Evolutionary conservation across 2,797 vertebrate genomes (phyloP).

Genomic region (Phalanger gymnotis): DNA sequence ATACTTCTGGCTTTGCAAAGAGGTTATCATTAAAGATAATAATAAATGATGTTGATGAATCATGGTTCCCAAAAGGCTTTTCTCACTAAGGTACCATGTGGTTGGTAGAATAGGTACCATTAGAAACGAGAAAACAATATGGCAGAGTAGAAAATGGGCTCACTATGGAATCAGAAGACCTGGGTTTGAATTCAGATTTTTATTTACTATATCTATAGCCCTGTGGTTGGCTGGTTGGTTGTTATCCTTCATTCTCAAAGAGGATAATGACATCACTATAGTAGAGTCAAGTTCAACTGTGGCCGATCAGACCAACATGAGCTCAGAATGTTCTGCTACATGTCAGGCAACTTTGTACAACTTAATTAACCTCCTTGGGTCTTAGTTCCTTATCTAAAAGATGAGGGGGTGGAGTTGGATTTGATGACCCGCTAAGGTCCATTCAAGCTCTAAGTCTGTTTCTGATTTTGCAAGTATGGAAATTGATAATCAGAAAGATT

Average conservation of each 20-base stretch:
- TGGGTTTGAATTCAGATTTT: neutral
- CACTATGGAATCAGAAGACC: neutral
- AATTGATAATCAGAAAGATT: neutral
- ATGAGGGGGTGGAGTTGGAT: neutral
- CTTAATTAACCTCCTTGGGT: neutral
- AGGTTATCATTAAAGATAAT: neutral
- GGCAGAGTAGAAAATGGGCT: neutral
- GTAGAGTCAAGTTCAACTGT: neutral
- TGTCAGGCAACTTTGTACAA: neutral
- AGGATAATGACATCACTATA: neutral
- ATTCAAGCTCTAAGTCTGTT: neutral
- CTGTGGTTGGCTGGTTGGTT: neutral
- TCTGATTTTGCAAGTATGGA: neutral
- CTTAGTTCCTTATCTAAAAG: neutral
- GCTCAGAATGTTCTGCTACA: neutral
- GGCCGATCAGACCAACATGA: neutral
- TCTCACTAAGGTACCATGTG: neutral
- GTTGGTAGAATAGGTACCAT: neutral
- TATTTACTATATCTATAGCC: neutral
- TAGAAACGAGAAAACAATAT: neutral
- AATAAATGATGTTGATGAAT: neutral
- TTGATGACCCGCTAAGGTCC: neutral
- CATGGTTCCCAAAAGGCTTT: neutral
- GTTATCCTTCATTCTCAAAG: neutral
- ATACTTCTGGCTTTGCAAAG: neutral